A percentile compares a stretch with the other conserved stretches of the same genome.
These are phyloP conservation scores for Cactoblastis cactorum DNA, from an alignment of 2,888 invertebrate species.

Conservation along the genomic window DNA sequence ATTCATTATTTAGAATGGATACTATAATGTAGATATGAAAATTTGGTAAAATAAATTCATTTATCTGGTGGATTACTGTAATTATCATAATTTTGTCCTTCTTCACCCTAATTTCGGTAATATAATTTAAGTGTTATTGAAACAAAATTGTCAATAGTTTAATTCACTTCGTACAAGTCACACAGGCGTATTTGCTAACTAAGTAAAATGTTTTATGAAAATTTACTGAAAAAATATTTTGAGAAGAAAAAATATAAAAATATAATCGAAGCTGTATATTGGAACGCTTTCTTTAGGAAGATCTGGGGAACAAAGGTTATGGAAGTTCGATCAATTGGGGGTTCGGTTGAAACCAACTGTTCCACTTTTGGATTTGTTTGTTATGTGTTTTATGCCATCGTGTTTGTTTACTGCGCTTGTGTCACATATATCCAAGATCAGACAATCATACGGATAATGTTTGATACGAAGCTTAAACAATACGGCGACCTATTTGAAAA, in stretches of 20 bases:
- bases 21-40: constrained; percentile 68
- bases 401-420: constrained; percentile 31
- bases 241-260: constrained; percentile 31
- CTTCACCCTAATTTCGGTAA: neutral
- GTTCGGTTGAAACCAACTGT: neutral
- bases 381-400: neutral
- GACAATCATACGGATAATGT: constrained; percentile 47
- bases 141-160: neutral
- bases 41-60: constrained; percentile 66
- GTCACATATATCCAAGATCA: constrained; percentile 40
- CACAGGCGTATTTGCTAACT: neutral
- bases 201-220: neutral
- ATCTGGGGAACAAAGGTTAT: constrained; percentile 38
- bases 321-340: neutral
- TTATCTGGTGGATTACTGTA: constrained; percentile 71
- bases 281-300: constrained; percentile 34
- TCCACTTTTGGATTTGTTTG: neutral
- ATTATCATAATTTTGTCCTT: constrained; percentile 64
- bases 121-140: neutral
- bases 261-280: constrained; percentile 36
- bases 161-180: neutral
- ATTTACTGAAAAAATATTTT: constrained; percentile 4
- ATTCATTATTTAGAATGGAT: constrained; percentile 71
- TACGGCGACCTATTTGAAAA: constrained; percentile 56
- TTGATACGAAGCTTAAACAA: constrained; percentile 47